Percentiles rank a stretch among this genome's conserved stretches.
These are phyloP conservation scores for Bostrychus sinensis DNA, from an alignment of 2,113 vertebrate species.

Conservation along the genomic window DNA sequence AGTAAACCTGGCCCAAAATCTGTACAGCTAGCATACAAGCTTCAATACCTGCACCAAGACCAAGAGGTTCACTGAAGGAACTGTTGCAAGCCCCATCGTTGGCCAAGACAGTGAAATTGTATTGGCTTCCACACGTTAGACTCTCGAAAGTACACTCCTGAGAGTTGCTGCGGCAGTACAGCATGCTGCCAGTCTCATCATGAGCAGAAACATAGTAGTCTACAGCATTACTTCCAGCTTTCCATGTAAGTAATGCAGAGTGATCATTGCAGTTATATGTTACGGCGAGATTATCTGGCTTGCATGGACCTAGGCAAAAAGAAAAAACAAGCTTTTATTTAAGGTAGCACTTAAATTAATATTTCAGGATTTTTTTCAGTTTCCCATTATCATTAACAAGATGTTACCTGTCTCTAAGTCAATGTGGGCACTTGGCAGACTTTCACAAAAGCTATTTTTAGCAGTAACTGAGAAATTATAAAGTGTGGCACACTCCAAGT, in stretches of 20 bases:
- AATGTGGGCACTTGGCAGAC: no score
- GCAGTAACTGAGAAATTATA: slow-evolving; percentile 71
- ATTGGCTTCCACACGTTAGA: slow-evolving; percentile 70
- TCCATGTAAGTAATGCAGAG: slow-evolving; percentile 74
- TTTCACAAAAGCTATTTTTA: slow-evolving; percentile 59
- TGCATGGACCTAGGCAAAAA: slow-evolving; percentile 70
- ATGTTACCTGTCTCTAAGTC: background rate
- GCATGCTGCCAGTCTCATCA: slow-evolving; percentile 35
- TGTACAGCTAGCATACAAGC: background rate
- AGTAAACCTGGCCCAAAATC: no score
- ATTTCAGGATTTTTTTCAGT: no score
- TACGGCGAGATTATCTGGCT: slow-evolving; percentile 61
- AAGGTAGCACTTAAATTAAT: no score
- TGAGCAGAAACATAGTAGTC: slow-evolving; percentile 67
- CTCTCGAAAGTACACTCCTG: slow-evolving; percentile 64
- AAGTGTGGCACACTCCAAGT: no score
- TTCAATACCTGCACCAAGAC: slow-evolving; percentile 69
- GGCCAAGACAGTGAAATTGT: slow-evolving; percentile 78
- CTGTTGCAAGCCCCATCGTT: slow-evolving; percentile 76
- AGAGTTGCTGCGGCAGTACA: slow-evolving; percentile 58
- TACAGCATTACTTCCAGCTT: slow-evolving; percentile 24
- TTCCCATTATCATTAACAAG: no score
- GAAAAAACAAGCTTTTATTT: background rate
- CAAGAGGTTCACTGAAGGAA: slow-evolving; percentile 63
- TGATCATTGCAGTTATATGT: slow-evolving; percentile 61